Percentiles rank a stretch among this genome's conserved stretches.
Conservation (phyloP, 2,888 invertebrate species). For the Hedychridium roseum region DNA sequence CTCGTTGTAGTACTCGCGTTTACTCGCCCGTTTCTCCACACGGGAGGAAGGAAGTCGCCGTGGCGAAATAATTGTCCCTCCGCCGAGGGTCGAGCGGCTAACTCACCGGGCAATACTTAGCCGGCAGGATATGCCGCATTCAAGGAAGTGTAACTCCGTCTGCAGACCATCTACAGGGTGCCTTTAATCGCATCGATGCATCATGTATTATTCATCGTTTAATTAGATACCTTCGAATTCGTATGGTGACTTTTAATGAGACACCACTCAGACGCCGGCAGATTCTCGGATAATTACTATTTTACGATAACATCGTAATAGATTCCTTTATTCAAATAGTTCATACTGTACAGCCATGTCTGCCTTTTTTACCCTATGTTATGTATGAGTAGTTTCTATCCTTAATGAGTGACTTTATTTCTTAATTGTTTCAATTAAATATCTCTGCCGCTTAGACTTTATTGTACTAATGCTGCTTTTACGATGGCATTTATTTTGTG, state of each 20-base stretch:
- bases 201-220: conserved; percentile 53
- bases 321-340: too few species aligned
- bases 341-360: too few species aligned
- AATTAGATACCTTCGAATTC: conserved; percentile 47
- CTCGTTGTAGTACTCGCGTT: conserved; percentile 47
- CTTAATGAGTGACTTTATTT: too few species aligned
- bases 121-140: conserved; percentile 54
- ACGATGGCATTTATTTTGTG: too few species aligned
- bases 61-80: conserved; percentile 50
- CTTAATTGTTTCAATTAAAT: too few species aligned
- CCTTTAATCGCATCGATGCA: conserved; percentile 52
- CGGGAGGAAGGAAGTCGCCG: conserved; percentile 54
- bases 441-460: too few species aligned
- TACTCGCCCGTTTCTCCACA: conserved; percentile 50
- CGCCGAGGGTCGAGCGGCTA: conserved; percentile 15
- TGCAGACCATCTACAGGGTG: conserved; percentile 44
- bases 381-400: too few species aligned
- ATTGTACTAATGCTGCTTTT: too few species aligned
- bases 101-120: conserved; percentile 44
- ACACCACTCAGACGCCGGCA: too few species aligned
- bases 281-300: too few species aligned
- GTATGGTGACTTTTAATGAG: conserved; percentile 27
- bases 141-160: conserved; percentile 56
- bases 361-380: too few species aligned
- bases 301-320: too few species aligned